phyloP scores from a whole-genome alignment of 2,888 invertebrate genomes.

The Heliconius charithonia region DNA sequence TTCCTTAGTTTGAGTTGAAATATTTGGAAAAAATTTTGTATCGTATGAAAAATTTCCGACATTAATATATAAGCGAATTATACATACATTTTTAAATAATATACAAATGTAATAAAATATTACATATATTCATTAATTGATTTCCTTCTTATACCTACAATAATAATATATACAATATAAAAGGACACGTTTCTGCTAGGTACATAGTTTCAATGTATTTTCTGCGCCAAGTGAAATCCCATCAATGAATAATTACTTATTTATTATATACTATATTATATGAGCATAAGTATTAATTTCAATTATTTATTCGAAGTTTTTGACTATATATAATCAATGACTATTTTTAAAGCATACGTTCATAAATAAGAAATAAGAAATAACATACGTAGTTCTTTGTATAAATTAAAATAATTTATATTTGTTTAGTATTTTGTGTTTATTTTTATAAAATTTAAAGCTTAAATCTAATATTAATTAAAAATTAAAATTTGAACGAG shows the following conservation, averaged over 20 bases:
- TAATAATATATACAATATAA: background rate
- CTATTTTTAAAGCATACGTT: background rate
- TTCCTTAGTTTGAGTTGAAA: too few species aligned
- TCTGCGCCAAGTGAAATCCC: background rate
- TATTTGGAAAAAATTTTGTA: too few species aligned
- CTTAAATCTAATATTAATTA: background rate
- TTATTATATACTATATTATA: background rate
- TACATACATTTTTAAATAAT: background rate
- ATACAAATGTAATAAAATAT: background rate
- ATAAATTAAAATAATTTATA: background rate
- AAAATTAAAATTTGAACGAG: background rate
- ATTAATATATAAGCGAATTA: background rate
- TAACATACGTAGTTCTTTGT: too few species aligned
- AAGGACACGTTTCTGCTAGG: background rate
- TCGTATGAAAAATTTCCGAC: background rate
- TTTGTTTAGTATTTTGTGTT: background rate
- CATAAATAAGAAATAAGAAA: background rate
- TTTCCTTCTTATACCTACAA: background rate
- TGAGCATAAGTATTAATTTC: background rate
- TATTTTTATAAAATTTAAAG: background rate
- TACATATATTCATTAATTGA: background rate
- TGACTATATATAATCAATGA: background rate
- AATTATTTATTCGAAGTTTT: background rate
- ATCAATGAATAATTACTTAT: background rate
- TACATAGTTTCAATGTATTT: conserved; percentile 1